Evolutionary conservation across 1,140 invertebrate genomes (phyloP).

Genomic region (Lasaia peninsularis): DNA sequence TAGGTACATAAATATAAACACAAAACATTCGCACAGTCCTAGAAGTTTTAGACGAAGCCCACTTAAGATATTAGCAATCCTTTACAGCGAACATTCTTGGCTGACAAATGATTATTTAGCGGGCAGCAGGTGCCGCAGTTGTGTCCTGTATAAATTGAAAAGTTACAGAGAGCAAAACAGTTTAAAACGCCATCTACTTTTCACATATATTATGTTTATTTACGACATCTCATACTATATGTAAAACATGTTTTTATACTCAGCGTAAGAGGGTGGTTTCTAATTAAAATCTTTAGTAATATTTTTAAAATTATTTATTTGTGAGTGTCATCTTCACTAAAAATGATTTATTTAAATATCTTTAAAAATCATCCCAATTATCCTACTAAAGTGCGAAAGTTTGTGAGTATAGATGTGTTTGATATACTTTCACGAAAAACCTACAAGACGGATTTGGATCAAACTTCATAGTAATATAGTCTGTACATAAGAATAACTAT

Average conservation of each 20-base stretch:
- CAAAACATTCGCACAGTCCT: slow-evolving; percentile 29
- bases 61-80: slow-evolving; percentile 70
- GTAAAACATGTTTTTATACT: neutral
- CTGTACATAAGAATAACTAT: too few relatives aligned
- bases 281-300: too few relatives aligned
- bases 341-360: too few relatives aligned
- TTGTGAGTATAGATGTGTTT: too few relatives aligned
- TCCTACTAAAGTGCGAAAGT: too few relatives aligned
- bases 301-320: too few relatives aligned
- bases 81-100: slow-evolving; percentile 61
- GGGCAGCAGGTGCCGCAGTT: slow-evolving; percentile 48
- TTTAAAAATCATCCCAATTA: too few relatives aligned
- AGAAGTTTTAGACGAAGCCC: slow-evolving; percentile 44
- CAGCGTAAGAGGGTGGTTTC: neutral
- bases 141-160: slow-evolving; percentile 52
- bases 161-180: slow-evolving; percentile 38
- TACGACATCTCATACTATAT: neutral
- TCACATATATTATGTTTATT: slow-evolving; percentile 14
- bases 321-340: too few relatives aligned
- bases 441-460: too few relatives aligned
- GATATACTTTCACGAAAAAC: too few relatives aligned
- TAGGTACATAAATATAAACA: slow-evolving; percentile 8
- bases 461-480: too few relatives aligned
- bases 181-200: slow-evolving; percentile 4
- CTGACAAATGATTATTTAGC: slow-evolving; percentile 71